A percentile compares a stretch with the other conserved stretches of the same genome.
Conservation (phyloP, 2,797 vertebrate genomes). For the Picus viridis region DNA sequence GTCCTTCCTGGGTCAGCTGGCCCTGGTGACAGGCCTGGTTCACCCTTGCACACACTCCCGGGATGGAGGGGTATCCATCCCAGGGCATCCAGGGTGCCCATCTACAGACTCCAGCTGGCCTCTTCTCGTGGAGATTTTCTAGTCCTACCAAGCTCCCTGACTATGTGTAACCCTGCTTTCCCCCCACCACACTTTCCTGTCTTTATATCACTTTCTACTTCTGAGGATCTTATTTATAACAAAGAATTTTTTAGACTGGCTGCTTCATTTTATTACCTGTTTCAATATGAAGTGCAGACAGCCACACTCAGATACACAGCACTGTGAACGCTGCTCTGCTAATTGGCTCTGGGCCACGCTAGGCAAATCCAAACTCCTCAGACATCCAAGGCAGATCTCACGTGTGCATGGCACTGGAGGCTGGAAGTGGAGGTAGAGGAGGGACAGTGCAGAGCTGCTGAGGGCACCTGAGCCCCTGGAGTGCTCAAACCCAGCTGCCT, state of each 20-base stretch:
- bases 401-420: neutral
- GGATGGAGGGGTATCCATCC: neutral
- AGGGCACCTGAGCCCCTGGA: neutral
- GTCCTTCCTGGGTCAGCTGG: neutral
- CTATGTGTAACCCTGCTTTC: neutral
- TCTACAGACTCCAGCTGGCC: neutral
- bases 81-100: neutral
- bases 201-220: conserved; percentile 79
- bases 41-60: neutral
- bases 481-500: conserved; percentile 9
- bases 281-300: conserved; percentile 66
- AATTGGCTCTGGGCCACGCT: neutral
- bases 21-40: neutral
- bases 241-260: conserved; percentile 74
- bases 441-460: conserved; percentile 29
- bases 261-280: conserved; percentile 75
- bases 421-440: neutral
- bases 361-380: conserved; percentile 8
- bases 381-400: neutral
- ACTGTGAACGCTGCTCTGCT: conserved; percentile 78
- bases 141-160: neutral
- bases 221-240: conserved; percentile 66
- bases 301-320: conserved; percentile 72
- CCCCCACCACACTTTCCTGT: neutral
- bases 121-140: conserved; percentile 50